These are phyloP conservation scores for Tetranychus truncatus DNA, from an alignment of 2,888 invertebrate genomes.

Conservation along the genomic window DNA sequence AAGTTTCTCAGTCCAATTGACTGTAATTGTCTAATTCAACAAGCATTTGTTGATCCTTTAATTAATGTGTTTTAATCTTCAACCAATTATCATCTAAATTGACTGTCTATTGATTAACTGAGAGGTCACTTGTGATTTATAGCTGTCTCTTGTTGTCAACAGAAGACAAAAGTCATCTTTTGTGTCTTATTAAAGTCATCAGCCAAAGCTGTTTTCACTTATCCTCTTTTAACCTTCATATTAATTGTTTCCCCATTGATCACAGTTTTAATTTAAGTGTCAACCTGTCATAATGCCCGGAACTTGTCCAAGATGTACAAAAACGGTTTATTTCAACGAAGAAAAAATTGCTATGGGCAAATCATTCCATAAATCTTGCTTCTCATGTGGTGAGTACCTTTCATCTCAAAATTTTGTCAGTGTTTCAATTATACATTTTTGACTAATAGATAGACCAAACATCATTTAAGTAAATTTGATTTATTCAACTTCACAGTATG, in stretches of 20 bases:
- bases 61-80: too few relatives aligned
- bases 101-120: too few relatives aligned
- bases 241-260: neutral
- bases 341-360: conserved; percentile 36
- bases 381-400: conserved; percentile 36
- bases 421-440: neutral
- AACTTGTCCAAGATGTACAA: conserved; percentile 35
- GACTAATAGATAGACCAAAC: neutral
- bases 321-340: conserved; percentile 39
- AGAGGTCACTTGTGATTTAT: too few relatives aligned
- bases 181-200: too few relatives aligned
- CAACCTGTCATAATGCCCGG: conserved; percentile 29
- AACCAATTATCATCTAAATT: too few relatives aligned
- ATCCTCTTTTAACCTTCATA: neutral
- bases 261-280: neutral
- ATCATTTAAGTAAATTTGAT: neutral
- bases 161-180: too few relatives aligned
- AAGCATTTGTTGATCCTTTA: too few relatives aligned
- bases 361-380: conserved; percentile 38
- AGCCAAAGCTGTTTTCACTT: neutral
- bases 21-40: too few relatives aligned
- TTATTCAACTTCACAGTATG: too few relatives aligned
- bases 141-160: too few relatives aligned
- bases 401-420: too few relatives aligned
- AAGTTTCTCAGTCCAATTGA: too few relatives aligned